Conservation (phyloP, 2,888 invertebrate species). For the Bugula neritina region DNA sequence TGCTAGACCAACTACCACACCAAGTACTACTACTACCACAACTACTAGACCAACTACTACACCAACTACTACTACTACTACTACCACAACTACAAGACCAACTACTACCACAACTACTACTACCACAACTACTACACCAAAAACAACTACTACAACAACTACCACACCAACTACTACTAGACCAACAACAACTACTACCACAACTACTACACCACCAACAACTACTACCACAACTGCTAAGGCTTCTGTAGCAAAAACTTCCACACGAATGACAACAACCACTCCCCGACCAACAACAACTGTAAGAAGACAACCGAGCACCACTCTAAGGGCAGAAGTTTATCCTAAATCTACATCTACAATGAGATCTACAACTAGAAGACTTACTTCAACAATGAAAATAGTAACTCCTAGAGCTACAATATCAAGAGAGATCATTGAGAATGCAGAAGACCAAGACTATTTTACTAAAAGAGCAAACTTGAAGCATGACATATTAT, state of each 20-base stretch:
- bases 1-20: background rate
- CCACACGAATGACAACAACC: slow-evolving; percentile 3
- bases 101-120: background rate
- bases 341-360: background rate
- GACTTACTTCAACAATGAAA: background rate
- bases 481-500: background rate
- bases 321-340: background rate
- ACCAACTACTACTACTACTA: background rate
- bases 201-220: background rate
- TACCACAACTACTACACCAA: background rate
- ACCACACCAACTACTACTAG: background rate
- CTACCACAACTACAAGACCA: background rate
- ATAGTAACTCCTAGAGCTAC: background rate
- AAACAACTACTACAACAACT: too few relatives aligned
- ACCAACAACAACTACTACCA: background rate
- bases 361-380: background rate
- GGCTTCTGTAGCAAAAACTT: background rate
- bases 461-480: background rate
- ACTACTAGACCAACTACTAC: background rate
- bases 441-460: background rate
- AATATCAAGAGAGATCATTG: slow-evolving; percentile 1
- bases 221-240: background rate
- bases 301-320: background rate
- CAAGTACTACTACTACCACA: background rate
- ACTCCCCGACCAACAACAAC: background rate